Base-by-base conservation (phyloP, 2,797 vertebrate genomes). In the Crax fasciolata region DNA sequence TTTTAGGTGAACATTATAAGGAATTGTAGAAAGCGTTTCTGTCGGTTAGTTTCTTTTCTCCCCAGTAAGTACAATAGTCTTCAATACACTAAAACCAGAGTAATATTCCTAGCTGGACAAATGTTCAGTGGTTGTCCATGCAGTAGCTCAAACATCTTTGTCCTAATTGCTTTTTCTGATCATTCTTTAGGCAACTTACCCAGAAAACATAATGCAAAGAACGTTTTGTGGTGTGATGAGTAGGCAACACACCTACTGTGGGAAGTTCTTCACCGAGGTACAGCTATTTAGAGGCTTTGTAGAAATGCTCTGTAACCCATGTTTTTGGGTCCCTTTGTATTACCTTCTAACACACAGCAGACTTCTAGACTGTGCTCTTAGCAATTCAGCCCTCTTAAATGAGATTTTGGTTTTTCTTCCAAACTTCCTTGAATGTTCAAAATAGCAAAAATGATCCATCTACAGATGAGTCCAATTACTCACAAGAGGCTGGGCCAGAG, bases 211-310 rank as follows among this genome's bases (percentile, higher is more conserved):
- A 30, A 6, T 7, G 3, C 25, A 75, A 88, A 88, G 23, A 84
- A 2, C 20, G 46, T 20, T 32, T 19, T 27, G 28, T 10, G 19
- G 38, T 27, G 44, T 0, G 1, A 35, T 4, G 27, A 67, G 6
- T 1, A 23, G 6, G 13, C 20, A 82, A 4, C 14, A 24, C 3
- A 12, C 7, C 1, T 11, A 6, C 11, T 2, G 15, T 0, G 28
- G 28, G 39, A 87, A 54, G 65, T 28, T 1, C 23, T 61, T 84
- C 48, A 9, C 5, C 11, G 73, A 49, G 7, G 1, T 2, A 9
- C 2, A 55, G 5, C 2, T 27, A 18, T n/a, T 23, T 20, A 17
- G 13, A 55, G 6, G 20, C 2, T 35, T 44, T 4, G 3, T 1
- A 44, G 32, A 23, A 9, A 4, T 2, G 5, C 11, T 54, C 27